These are phyloP conservation scores for Drosophila lacteicornis DNA, from an alignment of 1,140 invertebrate species.

Conservation along the genomic window DNA sequence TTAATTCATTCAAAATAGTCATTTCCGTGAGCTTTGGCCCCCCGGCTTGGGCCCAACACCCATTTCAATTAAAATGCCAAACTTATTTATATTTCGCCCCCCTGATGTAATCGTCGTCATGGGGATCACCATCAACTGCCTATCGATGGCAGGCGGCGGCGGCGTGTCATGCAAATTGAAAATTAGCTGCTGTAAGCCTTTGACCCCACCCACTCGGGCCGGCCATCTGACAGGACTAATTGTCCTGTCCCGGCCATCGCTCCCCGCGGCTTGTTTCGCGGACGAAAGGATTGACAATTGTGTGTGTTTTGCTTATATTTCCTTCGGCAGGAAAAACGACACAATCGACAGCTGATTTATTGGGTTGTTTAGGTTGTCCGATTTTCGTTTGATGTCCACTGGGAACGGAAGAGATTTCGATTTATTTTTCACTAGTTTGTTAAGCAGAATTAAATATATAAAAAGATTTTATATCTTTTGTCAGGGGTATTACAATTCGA, in stretches of 20 bases:
- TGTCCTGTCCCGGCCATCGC: constrained; percentile 1
- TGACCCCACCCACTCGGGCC: constrained; percentile 12
- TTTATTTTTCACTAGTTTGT: not conserved
- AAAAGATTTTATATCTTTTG: no score
- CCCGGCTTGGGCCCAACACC: constrained; percentile 5
- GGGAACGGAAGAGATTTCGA: not conserved
- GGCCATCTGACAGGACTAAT: constrained; percentile 21
- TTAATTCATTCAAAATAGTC: constrained; percentile 81
- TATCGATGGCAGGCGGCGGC: constrained; percentile 61
- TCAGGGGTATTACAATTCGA: not conserved
- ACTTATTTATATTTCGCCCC: constrained; percentile 68
- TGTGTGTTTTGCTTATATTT: constrained; percentile 42
- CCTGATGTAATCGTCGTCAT: constrained; percentile 78
- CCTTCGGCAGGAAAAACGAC: constrained; percentile 20
- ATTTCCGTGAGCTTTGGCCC: constrained; percentile 64
- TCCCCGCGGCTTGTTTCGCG: constrained; percentile 4
- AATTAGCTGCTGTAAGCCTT: constrained; percentile 59
- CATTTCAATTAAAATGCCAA: constrained; percentile 76
- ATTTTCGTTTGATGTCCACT: constrained; percentile 11
- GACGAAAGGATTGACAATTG: constrained; percentile 51
- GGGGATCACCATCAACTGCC: constrained; percentile 74
- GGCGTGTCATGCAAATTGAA: constrained; percentile 76
- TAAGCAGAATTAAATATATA: not conserved
- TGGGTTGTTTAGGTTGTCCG: constrained; percentile 52
- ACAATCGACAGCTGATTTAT: constrained; percentile 67